phyloP scores from a whole-genome alignment of 2,113 vertebrate species.

The Apteryx mantelli region DNA sequence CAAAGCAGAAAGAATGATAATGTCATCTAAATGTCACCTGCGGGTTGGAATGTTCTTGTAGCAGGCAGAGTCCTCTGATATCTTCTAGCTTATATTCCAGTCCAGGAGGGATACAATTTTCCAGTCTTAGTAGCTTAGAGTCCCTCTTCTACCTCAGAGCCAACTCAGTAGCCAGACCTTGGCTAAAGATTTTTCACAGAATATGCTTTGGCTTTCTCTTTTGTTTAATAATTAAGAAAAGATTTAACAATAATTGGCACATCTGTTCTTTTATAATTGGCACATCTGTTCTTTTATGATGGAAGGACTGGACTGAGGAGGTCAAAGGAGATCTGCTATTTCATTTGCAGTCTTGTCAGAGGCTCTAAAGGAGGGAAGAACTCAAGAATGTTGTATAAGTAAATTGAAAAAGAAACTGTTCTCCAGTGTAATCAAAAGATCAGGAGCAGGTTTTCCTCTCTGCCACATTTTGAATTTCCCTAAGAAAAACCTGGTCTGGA shows the following conservation, averaged over 20 bases:
- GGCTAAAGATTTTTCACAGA: neutral
- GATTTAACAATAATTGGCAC: neutral
- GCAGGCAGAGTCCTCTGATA: neutral
- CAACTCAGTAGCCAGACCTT: neutral
- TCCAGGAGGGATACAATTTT: neutral
- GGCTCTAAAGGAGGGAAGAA: neutral
- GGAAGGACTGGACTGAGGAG: neutral
- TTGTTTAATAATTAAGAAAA: neutral
- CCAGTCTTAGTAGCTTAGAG: neutral
- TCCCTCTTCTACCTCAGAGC: neutral
- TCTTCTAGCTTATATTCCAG: neutral
- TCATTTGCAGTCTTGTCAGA: neutral
- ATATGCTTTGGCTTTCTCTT: neutral
- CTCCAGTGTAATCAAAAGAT: neutral
- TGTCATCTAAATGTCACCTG: neutral
- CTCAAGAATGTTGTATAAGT: neutral
- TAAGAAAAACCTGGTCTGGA: neutral
- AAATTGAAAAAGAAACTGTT: neutral
- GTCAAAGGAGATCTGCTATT: neutral
- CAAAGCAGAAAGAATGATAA: neutral
- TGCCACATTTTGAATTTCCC: neutral
- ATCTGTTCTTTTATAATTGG: neutral
- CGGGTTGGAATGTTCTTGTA: neutral
- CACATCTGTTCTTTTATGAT: neutral
- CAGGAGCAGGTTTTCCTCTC: neutral